phyloP scores from a whole-genome alignment of 30 jellyfish, hydroid and myxozoan species.

The Aurelia aurita region DNA sequence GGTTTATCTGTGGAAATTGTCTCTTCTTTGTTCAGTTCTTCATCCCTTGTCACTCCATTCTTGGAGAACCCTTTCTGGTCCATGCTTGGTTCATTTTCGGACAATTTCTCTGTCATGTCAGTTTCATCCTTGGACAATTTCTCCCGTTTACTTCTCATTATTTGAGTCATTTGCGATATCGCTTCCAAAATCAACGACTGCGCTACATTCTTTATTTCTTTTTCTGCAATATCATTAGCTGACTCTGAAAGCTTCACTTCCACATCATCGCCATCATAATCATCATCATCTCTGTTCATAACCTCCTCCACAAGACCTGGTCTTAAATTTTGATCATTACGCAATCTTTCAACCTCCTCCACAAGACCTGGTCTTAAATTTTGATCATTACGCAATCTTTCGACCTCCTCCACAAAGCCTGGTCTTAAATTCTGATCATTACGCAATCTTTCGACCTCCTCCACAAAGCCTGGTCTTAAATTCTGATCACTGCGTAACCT shows the following conservation, averaged over 20 bases:
- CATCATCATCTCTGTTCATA: conserved; percentile 24
- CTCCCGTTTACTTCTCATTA: conserved; percentile 20
- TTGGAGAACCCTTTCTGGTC: too few relatives aligned
- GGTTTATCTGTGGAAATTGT: too few relatives aligned
- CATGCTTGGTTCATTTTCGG: too few relatives aligned
- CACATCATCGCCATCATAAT: background rate
- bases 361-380: background rate
- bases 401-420: too few relatives aligned
- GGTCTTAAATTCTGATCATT: too few relatives aligned
- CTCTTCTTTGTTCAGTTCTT: too few relatives aligned
- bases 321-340: background rate
- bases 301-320: conserved; percentile 13
- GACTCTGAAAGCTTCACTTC: background rate
- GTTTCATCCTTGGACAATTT: background rate
- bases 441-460: too few relatives aligned
- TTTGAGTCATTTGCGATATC: conserved; percentile 58
- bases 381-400: conserved; percentile 1
- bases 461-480: conserved; percentile 7
- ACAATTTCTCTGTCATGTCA: too few relatives aligned
- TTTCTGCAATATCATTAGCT: background rate
- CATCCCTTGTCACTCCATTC: too few relatives aligned
- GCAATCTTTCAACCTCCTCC: conserved; percentile 18
- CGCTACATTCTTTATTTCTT: conserved; percentile 28
- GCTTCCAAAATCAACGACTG: conserved; percentile 51
- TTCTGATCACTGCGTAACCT: conserved; percentile 2